Base-by-base conservation (phyloP, 2,113 vertebrate species). In the Hyperopisus bebe region DNA sequence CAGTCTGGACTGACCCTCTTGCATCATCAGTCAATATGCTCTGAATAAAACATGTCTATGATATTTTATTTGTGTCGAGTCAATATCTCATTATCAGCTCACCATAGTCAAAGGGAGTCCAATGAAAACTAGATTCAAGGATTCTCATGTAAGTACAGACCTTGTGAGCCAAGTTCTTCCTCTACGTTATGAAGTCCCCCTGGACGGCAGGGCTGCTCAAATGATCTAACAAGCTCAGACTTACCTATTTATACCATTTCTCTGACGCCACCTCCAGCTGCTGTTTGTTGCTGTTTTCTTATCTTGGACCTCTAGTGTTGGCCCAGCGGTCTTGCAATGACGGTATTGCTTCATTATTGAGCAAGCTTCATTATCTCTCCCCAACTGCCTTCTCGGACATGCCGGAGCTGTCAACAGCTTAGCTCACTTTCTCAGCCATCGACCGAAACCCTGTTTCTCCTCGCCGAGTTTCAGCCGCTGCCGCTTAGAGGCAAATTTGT, bases 1-100 rank as follows among this genome's bases (percentile, higher is more conserved):
- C 8, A 19, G 19, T 9, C 44, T 47, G 19, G 19, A 13, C 82
- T 84, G 82, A 84, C 82, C 82, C 82, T 84, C 82, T 46, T 84
- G 82, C 82, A n/a, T 84, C 82, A 44, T 84, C n/a, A 47, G 39
- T 84, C 82, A 42, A 47, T 46, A 84, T 46, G 82, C 19, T 84
- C 44, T 84, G 82, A 84, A 84, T 84, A 84, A 84, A 84, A 84
- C 82, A 84, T 84, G 82, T n/a, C 19, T 47, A 46, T 84, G 21
- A 84, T 84, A 46, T 84, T 84, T 84, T 46, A 84, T 84, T 84
- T 84, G 82, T 84, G 15, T 47, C 3, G 19, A 84, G 44, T 47
- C 82, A 47, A 84, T 42, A 84, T 46, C 82, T 84, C 82, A 47
- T 84, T 84, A 84, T 47, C 82, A 47, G 82, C n/a, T 17, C 9